These are phyloP conservation scores for Rhegmatorhina hoffmannsi DNA, from an alignment of 2,113 vertebrate genomes.

Conservation along the genomic window DNA sequence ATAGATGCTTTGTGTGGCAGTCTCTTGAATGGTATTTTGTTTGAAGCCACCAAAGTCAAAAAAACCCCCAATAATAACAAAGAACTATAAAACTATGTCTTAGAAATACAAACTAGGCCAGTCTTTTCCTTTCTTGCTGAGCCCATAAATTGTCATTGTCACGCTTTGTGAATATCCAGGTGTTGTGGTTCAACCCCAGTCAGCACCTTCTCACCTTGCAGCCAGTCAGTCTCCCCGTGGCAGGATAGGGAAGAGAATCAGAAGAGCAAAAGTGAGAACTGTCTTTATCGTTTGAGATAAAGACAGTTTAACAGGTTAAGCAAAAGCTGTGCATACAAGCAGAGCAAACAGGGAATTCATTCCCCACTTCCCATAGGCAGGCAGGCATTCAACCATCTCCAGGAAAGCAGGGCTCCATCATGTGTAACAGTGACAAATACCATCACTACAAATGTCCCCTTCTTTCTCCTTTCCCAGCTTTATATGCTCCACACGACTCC, in stretches of 20 bases:
- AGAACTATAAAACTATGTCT: not conserved
- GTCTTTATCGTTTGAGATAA: not conserved
- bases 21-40: not conserved
- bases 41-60: not conserved
- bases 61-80: not conserved
- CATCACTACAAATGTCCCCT: not conserved
- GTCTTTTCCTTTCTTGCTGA: not conserved
- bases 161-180: not conserved
- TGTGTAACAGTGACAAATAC: rapidly evolving
- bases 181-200: not conserved
- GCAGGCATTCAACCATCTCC: not conserved
- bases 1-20: not conserved
- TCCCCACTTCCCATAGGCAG: not conserved
- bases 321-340: not conserved
- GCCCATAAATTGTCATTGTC: not conserved
- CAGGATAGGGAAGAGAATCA: not conserved
- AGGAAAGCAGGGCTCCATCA: not conserved
- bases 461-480: not conserved
- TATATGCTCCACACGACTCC: not conserved
- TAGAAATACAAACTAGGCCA: not conserved
- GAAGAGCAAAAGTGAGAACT: not conserved
- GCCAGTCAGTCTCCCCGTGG: not conserved
- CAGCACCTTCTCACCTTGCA: not conserved
- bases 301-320: not conserved
- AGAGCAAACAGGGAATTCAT: not conserved